Evolutionary conservation across 2,888 invertebrate genomes (phyloP).

Genomic region (Stenodema calcarata): DNA sequence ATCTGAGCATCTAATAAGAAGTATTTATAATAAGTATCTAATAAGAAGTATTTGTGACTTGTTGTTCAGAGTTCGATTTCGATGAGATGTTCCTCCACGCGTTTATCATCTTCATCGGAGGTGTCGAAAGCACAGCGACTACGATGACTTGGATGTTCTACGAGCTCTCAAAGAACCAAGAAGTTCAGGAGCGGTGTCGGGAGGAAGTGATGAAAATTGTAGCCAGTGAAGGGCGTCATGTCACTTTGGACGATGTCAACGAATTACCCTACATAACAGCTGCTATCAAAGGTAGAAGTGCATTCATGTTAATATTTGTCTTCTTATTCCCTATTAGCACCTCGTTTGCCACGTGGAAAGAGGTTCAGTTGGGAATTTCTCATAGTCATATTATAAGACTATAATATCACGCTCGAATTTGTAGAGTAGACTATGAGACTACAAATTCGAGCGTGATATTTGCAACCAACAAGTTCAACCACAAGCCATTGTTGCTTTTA

Average conservation of each 20-base stretch:
- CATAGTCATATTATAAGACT: no score
- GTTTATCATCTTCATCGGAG: conserved; percentile 6
- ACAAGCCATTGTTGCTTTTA: no score
- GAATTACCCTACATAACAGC: not conserved
- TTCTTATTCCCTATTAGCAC: no score
- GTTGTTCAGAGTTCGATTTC: conserved; percentile 10
- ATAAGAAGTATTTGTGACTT: not conserved
- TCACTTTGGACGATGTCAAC: not conserved
- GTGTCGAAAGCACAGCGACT: not conserved
- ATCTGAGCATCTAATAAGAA: no score
- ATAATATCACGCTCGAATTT: no score
- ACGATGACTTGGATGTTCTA: conserved; percentile 23
- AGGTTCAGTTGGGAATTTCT: no score
- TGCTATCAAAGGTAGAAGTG: conserved; percentile 20
- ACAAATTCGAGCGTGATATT: no score
- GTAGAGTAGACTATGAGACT: no score
- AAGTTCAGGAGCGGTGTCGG: not conserved
- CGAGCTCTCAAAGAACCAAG: not conserved
- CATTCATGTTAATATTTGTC: no score
- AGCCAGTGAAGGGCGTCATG: not conserved
- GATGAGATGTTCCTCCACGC: conserved; percentile 27
- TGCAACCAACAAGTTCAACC: no score
- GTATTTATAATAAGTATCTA: not conserved
- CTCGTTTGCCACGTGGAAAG: no score
- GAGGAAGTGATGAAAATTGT: not conserved